These are phyloP conservation scores for human (Homo sapiens) DNA, from an alignment of 2,113 vertebrate species.

Conservation along the genomic window DNA sequence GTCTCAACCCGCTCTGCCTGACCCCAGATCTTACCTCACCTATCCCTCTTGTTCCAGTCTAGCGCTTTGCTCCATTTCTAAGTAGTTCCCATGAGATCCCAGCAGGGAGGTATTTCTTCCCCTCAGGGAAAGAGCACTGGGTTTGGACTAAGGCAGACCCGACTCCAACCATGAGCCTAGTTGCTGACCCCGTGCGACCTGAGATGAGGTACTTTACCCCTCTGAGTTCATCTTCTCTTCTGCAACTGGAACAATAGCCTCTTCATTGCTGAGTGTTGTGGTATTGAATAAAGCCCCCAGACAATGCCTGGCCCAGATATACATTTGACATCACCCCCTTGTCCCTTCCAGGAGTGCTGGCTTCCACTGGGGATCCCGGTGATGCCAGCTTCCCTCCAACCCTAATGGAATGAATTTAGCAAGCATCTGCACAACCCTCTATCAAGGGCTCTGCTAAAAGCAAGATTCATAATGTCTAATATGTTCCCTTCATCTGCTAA, in stretches of 20 bases:
- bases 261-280: neutral
- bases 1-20: neutral
- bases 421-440: constrained; percentile 16
- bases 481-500: constrained; percentile 76
- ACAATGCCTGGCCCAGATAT: neutral
- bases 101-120: neutral
- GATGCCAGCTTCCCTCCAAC: neutral
- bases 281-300: neutral
- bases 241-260: neutral
- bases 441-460: constrained; percentile 61
- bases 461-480: constrained; percentile 73
- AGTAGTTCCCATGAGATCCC: neutral
- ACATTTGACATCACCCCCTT: neutral
- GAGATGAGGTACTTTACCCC: rapidly evolving
- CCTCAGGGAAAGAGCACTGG: neutral
- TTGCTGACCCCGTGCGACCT: neutral
- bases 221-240: neutral
- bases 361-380: neutral
- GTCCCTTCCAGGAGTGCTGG: neutral
- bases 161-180: neutral
- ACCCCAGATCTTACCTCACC: neutral
- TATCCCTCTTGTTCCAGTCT: neutral
- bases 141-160: neutral
- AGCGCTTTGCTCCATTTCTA: neutral
- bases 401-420: neutral